These are phyloP conservation scores for Yponomeuta evonymella DNA, from an alignment of 2,888 invertebrate species.

Conservation along the genomic window DNA sequence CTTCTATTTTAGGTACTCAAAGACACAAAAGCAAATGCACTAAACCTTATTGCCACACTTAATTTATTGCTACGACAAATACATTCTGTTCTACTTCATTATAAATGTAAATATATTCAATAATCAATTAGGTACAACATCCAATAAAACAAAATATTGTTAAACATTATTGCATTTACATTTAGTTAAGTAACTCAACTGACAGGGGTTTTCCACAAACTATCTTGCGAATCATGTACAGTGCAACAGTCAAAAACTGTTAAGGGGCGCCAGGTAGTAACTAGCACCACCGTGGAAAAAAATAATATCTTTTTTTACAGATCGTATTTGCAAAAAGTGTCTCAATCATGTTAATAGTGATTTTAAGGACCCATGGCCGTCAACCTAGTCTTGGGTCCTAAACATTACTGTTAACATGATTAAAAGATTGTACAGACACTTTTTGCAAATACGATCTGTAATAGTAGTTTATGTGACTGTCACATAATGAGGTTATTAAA, in stretches of 20 bases:
- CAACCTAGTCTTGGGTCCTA: no score
- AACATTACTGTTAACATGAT: no score
- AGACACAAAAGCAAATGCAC: constrained; percentile 68
- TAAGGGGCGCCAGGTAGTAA: no score
- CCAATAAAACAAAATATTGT: constrained; percentile 65
- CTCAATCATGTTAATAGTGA: no score
- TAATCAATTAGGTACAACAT: constrained; percentile 70
- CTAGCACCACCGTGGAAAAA: no score
- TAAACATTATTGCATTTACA: constrained; percentile 63
- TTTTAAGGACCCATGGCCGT: no score
- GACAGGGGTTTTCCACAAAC: neutral
- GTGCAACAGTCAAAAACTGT: neutral
- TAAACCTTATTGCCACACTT: constrained; percentile 72
- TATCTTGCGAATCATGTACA: neutral
- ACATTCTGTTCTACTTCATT: constrained; percentile 58
- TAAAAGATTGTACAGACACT: no score
- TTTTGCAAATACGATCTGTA: no score
- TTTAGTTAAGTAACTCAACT: constrained; percentile 30
- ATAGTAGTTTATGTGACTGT: no score
- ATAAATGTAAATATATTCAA: constrained; percentile 58
- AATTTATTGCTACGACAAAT: constrained; percentile 73
- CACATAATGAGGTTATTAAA: no score
- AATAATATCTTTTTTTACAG: no score
- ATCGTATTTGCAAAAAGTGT: no score
- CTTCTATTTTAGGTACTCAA: constrained; percentile 31